These are phyloP conservation scores for Petaurus breviceps DNA, from an alignment of 2,113 vertebrate species.

Conservation along the genomic window DNA sequence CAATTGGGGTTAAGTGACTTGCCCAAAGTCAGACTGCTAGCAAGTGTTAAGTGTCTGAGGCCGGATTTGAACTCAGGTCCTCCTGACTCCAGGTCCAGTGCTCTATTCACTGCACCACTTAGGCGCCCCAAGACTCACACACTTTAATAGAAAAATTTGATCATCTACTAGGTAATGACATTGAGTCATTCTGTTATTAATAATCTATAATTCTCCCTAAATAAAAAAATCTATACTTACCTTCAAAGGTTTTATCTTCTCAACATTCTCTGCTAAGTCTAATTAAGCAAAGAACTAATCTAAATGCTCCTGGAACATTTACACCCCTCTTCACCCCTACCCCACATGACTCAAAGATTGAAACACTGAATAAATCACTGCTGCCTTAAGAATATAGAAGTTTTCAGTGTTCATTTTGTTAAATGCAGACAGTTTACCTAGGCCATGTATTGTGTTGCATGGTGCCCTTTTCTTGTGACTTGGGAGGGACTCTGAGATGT, in stretches of 20 bases:
- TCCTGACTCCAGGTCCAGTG: too few species aligned
- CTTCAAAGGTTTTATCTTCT: background rate
- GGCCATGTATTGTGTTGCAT: background rate
- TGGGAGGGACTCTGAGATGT: background rate
- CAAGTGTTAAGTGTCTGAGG: too few species aligned
- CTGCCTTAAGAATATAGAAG: background rate
- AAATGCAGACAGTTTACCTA: background rate
- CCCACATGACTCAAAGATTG: background rate
- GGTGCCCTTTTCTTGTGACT: background rate
- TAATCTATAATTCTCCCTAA: conserved; percentile 1
- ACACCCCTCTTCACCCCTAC: background rate
- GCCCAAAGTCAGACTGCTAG: too few species aligned
- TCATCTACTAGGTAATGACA: background rate
- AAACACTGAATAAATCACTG: background rate
- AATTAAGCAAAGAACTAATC: background rate
- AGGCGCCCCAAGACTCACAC: background rate
- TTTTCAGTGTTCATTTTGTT: background rate
- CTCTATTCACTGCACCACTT: too few species aligned
- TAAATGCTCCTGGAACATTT: background rate
- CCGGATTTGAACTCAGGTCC: too few species aligned
- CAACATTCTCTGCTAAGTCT: background rate
- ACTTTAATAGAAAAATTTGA: background rate
- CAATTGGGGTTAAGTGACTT: too few species aligned
- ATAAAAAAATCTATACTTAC: background rate
- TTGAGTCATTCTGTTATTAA: background rate